A percentile compares a stretch with the other conserved stretches of the same genome.
phyloP scores from a whole-genome alignment of 2,113 vertebrate species.

The Etheostoma spectabile region DNA sequence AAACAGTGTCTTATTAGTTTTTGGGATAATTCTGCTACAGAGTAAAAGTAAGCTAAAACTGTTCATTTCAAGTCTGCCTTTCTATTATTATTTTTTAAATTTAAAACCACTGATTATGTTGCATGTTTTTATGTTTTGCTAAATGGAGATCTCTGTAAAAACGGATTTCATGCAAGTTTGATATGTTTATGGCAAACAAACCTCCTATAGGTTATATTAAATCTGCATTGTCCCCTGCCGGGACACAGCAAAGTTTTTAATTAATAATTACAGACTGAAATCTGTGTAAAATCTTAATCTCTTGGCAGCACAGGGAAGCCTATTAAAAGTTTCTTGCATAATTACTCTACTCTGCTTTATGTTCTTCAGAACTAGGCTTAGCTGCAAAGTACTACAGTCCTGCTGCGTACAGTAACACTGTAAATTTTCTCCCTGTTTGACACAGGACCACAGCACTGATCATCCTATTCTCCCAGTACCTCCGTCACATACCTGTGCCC shows the following conservation, averaged over 20 bases:
- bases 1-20: neutral
- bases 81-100: neutral
- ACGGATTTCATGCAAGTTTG: neutral
- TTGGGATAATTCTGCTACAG: neutral
- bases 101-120: neutral
- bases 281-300: conserved; percentile 29
- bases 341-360: neutral
- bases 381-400: neutral
- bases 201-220: neutral
- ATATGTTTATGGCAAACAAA: neutral
- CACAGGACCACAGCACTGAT: conserved; percentile 91
- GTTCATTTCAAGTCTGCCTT: neutral
- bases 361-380: neutral
- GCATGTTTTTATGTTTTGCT: neutral
- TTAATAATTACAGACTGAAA: neutral
- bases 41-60: neutral
- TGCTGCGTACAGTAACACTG: neutral
- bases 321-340: conserved; percentile 16
- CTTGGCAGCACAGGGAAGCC: conserved; percentile 3
- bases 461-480: conserved; percentile 96
- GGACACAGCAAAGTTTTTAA: neutral
- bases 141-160: neutral
- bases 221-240: neutral
- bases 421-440: conserved; percentile 1
- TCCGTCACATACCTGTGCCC: conserved; percentile 87